Base-by-base conservation (phyloP, 1,140 invertebrate species). In the Trichogramma pretiosum region DNA sequence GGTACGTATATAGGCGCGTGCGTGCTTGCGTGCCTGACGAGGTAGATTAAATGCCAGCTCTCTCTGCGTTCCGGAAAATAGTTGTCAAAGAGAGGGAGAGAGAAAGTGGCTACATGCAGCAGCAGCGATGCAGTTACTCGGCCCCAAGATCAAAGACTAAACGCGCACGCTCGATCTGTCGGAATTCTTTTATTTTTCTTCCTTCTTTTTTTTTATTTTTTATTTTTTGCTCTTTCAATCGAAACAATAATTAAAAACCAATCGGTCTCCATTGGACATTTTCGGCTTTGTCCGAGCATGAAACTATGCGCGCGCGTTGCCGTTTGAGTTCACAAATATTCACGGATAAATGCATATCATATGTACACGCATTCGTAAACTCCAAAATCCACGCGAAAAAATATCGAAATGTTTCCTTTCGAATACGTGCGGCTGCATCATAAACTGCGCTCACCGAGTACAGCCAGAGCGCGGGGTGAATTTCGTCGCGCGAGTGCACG, bases 211-310 rank as follows among this genome's bases (percentile, higher is more conserved):
- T n/a, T n/a, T n/a, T n/a, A n/a, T n/a, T n/a, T n/a, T n/a, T n/a
- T n/a, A n/a, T n/a, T n/a, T n/a, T n/a, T n/a, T n/a, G n/a, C n/a
- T n/a, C n/a, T n/a, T n/a, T n/a, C n/a, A n/a, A n/a, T n/a, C n/a
- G n/a, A n/a, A 23, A n/a, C 37, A 24, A 45, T 51, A 36, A 51
- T 51, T 51, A 51, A 51, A 51, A 51, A 34, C 18, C 49, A 51
- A 46, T 51, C 43, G 22, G 45, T 2, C 37, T n/a, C 37, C 38
- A 51, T 51, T 51, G 46, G 26, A 43, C 10, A n/a, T 35, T 18
- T n/a, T 33, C 36, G 49, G 24, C 24, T 7, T 17, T 32, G 43
- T 21, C 26, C 48, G 16, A 50, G 43, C 49, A 38, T 42, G 24
- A 46, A 51, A 41, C 49, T 46, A 11, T 32, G 7, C 5, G 43